Conservation (phyloP, 2,797 vertebrate genomes). For the Cichlasoma orientale region DNA sequence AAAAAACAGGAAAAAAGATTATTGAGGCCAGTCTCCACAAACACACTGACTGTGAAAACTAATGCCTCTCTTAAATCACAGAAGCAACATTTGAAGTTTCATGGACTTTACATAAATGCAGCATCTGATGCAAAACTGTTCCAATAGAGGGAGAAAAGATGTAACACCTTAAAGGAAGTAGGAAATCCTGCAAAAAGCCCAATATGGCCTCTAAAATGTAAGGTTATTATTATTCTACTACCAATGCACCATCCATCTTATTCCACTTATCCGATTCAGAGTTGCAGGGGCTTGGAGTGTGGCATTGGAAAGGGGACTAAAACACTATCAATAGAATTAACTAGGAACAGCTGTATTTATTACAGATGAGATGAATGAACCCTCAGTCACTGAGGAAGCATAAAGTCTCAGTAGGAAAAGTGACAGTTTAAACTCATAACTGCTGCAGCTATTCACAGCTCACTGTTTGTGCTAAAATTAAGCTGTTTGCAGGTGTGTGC, state of each 20-base stretch:
- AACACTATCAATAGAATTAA: no score
- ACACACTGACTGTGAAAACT: background rate
- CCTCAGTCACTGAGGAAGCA: background rate
- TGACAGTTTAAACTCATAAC: background rate
- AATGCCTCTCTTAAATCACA: no score
- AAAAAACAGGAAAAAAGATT: background rate
- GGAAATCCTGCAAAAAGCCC: background rate
- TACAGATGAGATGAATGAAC: background rate
- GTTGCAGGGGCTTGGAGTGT: background rate
- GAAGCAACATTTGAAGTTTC: no score
- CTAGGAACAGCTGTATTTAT: no score
- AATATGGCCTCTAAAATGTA: no score
- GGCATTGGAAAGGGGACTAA: no score
- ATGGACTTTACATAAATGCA: background rate
- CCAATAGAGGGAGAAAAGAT: background rate
- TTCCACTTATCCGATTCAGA: background rate
- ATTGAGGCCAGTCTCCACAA: rapidly evolving
- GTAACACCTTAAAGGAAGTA: background rate
- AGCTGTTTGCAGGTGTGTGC: background rate
- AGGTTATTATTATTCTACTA: no score
- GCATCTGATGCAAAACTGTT: background rate
- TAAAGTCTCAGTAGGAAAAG: background rate
- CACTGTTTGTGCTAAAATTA: conserved; percentile 1
- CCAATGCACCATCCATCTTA: background rate
- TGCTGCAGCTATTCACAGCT: conserved; percentile 11